phyloP scores from a whole-genome alignment of 2,797 vertebrate genomes.

The Oreochromis mossambicus region DNA sequence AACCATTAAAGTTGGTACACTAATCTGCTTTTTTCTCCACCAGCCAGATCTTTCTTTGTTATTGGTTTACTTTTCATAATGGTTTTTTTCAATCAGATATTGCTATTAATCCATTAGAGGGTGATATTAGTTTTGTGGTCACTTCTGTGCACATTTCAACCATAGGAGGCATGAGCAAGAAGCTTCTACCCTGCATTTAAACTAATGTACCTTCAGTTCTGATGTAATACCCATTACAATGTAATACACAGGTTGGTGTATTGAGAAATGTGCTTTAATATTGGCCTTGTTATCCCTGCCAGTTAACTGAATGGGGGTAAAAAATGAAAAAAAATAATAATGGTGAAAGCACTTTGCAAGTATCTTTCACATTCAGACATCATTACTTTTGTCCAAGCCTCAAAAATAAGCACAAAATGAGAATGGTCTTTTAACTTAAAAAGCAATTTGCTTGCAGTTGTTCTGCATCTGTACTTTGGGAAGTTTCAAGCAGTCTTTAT shows the following conservation, averaged over 20 bases:
- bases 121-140: conserved; percentile 90
- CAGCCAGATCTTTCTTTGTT: conserved; percentile 67
- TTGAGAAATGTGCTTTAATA: conserved; percentile 95
- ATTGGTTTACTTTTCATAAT: conserved; percentile 91
- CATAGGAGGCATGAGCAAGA: conserved; percentile 81
- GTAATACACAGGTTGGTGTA: conserved; percentile 77
- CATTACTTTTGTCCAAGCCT: conserved; percentile 32
- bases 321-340: neutral
- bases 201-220: conserved; percentile 93
- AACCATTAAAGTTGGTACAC: conserved; percentile 88
- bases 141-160: conserved; percentile 88
- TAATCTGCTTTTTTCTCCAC: conserved; percentile 73
- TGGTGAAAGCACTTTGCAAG: conserved; percentile 50
- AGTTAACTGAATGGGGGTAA: conserved; percentile 76
- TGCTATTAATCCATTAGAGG: conserved; percentile 92
- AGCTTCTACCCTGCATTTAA: conserved; percentile 82
- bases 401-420: conserved; percentile 19
- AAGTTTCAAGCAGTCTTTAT: neutral
- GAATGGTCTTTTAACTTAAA: conserved; percentile 18
- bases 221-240: conserved; percentile 91
- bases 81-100: conserved; percentile 85
- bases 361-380: conserved; percentile 46
- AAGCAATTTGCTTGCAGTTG: conserved; percentile 23
- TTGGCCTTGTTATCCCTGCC: conserved; percentile 82
- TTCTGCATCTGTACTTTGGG: neutral